These are phyloP conservation scores for Adelphocoris suturalis DNA, from an alignment of 2,888 invertebrate genomes.

Conservation along the genomic window DNA sequence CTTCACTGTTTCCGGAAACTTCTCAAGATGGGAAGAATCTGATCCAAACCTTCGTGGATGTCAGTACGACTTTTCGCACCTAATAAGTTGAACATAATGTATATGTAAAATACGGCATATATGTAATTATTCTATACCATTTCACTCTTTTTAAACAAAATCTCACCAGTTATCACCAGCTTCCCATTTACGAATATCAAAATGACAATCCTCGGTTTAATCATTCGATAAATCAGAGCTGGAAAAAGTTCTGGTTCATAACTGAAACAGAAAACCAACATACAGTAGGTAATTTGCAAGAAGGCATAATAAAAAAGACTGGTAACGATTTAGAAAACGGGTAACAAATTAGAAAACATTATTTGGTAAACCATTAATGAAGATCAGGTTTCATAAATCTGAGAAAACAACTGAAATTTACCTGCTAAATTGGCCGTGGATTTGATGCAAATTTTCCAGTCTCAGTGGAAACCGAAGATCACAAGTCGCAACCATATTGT, in stretches of 20 bases:
- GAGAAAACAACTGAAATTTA: conserved; percentile 65
- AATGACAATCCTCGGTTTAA: conserved; percentile 95
- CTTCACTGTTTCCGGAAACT: conserved; percentile 91
- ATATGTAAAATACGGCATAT: neutral
- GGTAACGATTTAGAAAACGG: too few relatives aligned
- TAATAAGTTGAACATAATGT: conserved; percentile 75
- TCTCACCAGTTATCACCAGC: conserved; percentile 91
- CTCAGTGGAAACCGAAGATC: conserved; percentile 87
- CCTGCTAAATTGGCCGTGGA: conserved; percentile 84
- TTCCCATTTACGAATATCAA: conserved; percentile 99
- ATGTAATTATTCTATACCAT: too few relatives aligned
- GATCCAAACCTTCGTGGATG: conserved; percentile 94
- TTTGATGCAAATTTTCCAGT: conserved; percentile 86
- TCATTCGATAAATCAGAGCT: conserved; percentile 98
- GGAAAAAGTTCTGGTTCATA: conserved; percentile 99
- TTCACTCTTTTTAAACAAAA: neutral
- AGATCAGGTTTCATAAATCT: too few relatives aligned
- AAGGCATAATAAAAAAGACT: too few relatives aligned
- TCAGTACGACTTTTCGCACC: conserved; percentile 95
- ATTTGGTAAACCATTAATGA: too few relatives aligned
- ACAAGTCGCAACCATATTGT: conserved; percentile 88
- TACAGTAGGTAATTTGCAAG: conserved; percentile 3
- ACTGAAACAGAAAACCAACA: conserved; percentile 81
- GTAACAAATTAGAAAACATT: too few relatives aligned
- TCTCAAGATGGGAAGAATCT: conserved; percentile 96